Evolutionary conservation across 1,140 invertebrate species (phyloP), one percentile per base, ranked within the genome.

Genomic region (Aphelenchoides besseyi): DNA sequence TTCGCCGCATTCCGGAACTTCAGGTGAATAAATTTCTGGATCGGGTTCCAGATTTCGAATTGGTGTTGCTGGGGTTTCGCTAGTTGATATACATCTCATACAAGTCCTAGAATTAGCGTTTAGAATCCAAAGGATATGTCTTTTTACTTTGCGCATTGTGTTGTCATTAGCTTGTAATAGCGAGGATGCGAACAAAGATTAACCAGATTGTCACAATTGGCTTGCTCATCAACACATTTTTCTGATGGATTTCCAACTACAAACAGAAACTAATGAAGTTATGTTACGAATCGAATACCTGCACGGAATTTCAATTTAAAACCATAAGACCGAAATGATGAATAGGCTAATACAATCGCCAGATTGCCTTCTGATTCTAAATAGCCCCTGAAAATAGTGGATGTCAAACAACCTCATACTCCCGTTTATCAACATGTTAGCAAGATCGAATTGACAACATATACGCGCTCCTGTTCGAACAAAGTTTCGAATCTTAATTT

Each of bases 401-500:
- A n/a, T n/a, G n/a, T n/a, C n/a, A n/a, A n/a, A 8, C 5, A 41
- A 41, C 37, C n/a, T 41, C n/a, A 41, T 8, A 41, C 37, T 41
- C 5, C 5, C 37, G 37, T 41, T 41, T 5, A 41, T 41, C n/a
- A 41, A 41, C 5, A 18, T 26, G 12, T 66, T 66, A 3, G 12
- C 63, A 12, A 37, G 12, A 53, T 66, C 63, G n/a, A 33, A 66
- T 32, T 37, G 12, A 33, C 63, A 66, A 53, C 63, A 66, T 2
- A 66, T 37, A 16, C 63, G 30, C 1, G 36, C 30, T 16, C 1
- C 63, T 26, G 63, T 66, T 33, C 30, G 30, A 23, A 32, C n/a
- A 54, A 75, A 75, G 66, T 75, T 63, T 12, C 52, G 3, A 23
- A 59, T 71, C 41, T 76, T 76, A 35, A 76, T 64, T 57, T 76